Evolutionary conservation across 1,140 invertebrate species (phyloP), one percentile per base, ranked within the genome.

Genomic region (Sipha flava): DNA sequence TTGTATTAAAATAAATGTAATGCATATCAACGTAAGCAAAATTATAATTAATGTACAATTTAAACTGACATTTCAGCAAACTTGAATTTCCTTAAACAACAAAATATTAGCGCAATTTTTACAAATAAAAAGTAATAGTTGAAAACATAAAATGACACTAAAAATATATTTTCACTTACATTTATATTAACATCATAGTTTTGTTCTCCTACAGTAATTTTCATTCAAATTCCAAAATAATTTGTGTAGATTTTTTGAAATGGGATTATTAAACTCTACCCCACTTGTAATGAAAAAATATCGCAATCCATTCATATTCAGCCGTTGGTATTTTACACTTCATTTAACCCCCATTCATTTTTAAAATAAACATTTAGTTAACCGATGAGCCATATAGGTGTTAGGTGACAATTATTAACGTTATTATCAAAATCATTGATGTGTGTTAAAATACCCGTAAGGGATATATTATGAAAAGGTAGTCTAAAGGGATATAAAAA

Each of bases 331-430:
- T 77, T 77, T 43, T n/a, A 77, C 52, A 43, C 49, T 45, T 29
- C 47, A 26, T 34, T 52, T 52, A 26, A 26, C 40, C 52, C 21
- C 34, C 0, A 26, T 54, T 16, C 34, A n/a, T 26, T 52, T 59
- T 21, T 16, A 59, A 59, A 77, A 77, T 26, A 75, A 75, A 77
- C 47, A 77, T 77, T 77, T 57, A 77, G 21, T 6, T 54, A 37
- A 14, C 73, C 23, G 52, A 77, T 57, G 37, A 40, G 49, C 49
- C 37, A 10, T 43, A 7, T 49, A 52, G 43, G 70, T 52, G 72
- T 77, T 59, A 26, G 52, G 52, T 59, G 73, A 77, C 73, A 77
- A 77, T 77, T 59, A 59, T 59, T 77, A 77, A 57, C 23, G 52
- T n/a, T 54, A 40, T 73, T 73, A 43, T 43, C 52, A n/a, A 26